Base-by-base conservation (phyloP, 2,113 vertebrate species). In the Centropus unirufus region DNA sequence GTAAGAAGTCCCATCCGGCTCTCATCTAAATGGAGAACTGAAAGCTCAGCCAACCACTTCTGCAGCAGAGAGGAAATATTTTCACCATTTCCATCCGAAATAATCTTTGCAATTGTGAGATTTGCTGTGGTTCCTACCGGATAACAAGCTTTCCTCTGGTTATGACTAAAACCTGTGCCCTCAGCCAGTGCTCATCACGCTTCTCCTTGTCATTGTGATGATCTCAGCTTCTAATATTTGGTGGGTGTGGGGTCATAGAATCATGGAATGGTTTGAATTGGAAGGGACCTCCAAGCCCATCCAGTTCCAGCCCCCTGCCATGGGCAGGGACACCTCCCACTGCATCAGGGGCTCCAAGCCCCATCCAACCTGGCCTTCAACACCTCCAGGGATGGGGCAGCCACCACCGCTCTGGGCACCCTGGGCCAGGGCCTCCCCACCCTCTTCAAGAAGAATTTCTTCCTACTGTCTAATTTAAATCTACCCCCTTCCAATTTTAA, bases 11-110 rank as follows among this genome's bases (percentile, higher is more conserved):
- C 87, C 69, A 91, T 91, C 87, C 36, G 12, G 80, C 87, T 57
- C 59, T 66, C 15, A 6, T 66, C 84, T 36, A 40, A 93, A 93
- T 74, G 88, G 51, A 89, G 95, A 96, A 96, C 64, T 1, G 95
- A 97, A 94, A 95, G 64, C 59, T 73, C 19, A 54, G 42, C 87
- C 90, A 46, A 22, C 12, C 19, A 22, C 23, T 94, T 64, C 74
- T 94, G 68, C 68, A 74, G 73, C 32, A 24, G 16, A 62, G 44
- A 83, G 79, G 92, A 95, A 96, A 88, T 6, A 8, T 15, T 90
- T 79, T 76, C 2, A 3, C 51, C 68, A 20, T 70, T 94, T 90
- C 79, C 55, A 32, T 49, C 49, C 69, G 55, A 83, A 92, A 73
- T 17, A 26, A 29, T 51, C 51, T n/a, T 55, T 73, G 64, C 55